Conservation (phyloP, 1,140 invertebrate genomes). For the Drosophila kanapiae region DNA sequence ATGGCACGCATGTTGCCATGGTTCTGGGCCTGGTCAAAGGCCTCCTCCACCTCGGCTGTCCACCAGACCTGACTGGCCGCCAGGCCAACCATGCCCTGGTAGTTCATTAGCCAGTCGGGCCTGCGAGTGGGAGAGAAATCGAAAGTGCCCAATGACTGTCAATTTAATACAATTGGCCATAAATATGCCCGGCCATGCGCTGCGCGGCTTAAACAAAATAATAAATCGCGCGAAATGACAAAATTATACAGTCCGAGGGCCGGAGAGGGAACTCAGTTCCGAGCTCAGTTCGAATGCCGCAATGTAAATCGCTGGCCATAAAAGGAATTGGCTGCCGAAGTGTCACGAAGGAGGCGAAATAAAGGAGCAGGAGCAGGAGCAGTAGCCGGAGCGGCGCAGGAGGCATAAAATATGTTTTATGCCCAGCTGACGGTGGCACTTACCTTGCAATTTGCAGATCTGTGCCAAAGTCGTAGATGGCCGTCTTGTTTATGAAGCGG, state of each 20-base stretch:
- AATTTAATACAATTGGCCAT: constrained; percentile 84
- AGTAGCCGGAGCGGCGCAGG: constrained; percentile 10
- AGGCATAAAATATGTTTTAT: constrained; percentile 69
- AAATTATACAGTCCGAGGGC: constrained; percentile 78
- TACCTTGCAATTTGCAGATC: constrained; percentile 86
- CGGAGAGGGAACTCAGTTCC: constrained; percentile 8
- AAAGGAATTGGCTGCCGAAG: constrained; percentile 66
- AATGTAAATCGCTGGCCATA: constrained; percentile 79
- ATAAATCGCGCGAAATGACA: constrained; percentile 84
- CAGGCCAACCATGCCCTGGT: constrained; percentile 94
- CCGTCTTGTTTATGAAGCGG: constrained; percentile 94
- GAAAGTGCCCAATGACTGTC: constrained; percentile 77
- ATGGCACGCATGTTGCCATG: constrained; percentile 92
- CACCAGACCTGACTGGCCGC: constrained; percentile 96
- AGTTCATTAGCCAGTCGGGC: constrained; percentile 94
- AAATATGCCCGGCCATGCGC: constrained; percentile 73
- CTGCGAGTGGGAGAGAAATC: constrained; percentile 58
- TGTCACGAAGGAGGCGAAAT: constrained; percentile 30
- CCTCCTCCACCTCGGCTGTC: constrained; percentile 96
- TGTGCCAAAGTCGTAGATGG: constrained; percentile 94
- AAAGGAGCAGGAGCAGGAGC: background rate
- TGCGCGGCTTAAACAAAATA: constrained; percentile 72
- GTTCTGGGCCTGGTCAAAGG: constrained; percentile 91
- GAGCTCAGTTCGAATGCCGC: constrained; percentile 33
- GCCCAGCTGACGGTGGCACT: constrained; percentile 56